Percentiles rank a stretch among this genome's conserved stretches.
Evolutionary conservation across 2,888 invertebrate genomes (phyloP).

Genomic region (Drosophila neotestacea): DNA sequence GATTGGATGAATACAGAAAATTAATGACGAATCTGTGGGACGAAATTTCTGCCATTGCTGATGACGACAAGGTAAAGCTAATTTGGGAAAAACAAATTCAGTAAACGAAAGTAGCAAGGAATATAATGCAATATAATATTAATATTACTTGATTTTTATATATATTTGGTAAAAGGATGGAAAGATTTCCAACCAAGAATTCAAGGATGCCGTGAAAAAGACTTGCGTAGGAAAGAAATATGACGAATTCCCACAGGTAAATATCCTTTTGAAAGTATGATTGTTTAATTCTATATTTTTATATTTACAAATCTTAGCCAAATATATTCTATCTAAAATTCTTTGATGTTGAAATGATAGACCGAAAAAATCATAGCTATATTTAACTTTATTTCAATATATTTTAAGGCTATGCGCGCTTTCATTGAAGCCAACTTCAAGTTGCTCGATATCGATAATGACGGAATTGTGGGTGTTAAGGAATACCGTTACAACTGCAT

Average conservation of each 20-base stretch:
- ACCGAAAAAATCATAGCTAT: background rate
- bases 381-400: background rate
- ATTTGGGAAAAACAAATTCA: background rate
- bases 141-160: background rate
- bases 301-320: background rate
- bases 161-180: slow-evolving; percentile 88
- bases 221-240: slow-evolving; percentile 92
- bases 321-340: background rate
- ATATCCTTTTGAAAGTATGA: background rate
- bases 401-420: slow-evolving; percentile 90
- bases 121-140: background rate
- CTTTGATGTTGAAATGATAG: too few species aligned
- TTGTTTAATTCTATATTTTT: too few species aligned
- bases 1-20: slow-evolving; percentile 92
- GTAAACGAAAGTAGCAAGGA: background rate
- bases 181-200: slow-evolving; percentile 92
- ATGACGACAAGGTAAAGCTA: slow-evolving; percentile 90
- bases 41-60: slow-evolving; percentile 93
- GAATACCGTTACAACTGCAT: slow-evolving; percentile 94
- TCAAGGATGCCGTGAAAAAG: slow-evolving; percentile 92
- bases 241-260: slow-evolving; percentile 91
- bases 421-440: slow-evolving; percentile 94
- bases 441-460: slow-evolving; percentile 92
- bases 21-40: slow-evolving; percentile 94
- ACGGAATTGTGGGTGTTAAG: slow-evolving; percentile 91